Evolutionary conservation across 2,797 vertebrate genomes (phyloP), one percentile per base, ranked within the genome.

Genomic region (Malurus splendens): DNA sequence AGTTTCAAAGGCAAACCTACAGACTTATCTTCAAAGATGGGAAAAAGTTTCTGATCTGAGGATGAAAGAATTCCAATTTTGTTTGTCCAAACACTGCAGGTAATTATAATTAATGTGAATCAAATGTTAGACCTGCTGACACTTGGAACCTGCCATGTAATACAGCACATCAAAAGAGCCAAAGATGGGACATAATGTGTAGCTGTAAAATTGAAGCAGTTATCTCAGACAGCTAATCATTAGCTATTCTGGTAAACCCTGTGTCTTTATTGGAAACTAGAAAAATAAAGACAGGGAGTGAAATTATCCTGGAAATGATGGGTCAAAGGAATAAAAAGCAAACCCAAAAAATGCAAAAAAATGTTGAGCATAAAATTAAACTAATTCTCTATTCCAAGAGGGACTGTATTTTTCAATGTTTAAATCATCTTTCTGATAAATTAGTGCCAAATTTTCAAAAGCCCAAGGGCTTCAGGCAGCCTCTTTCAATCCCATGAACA

Each of bases 41-140:
- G 36, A 36, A 76, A 72, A 92, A 89, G 70, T 44, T 90, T 92
- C 89, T 92, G 76, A 90, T 89, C 62, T 76, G 60, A 89, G 71
- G 82, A 91, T 87, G 56, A 92, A 90, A 90, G 88, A 88, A 41
- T 57, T 83, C 70, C 3, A 7, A 55, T 64, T 90, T 87, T 94
- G 76, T 89, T 90, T 94, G 84, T 87, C 88, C 90, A 85, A 73
- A 79, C 65, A 60, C 55, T 75, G 54, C 71, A 87, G 66, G 60
- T 87, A 86, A 79, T 91, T 89, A 87, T 38, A 67, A 92, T 85
- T 77, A 89, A 72, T 10, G 20, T 24, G 66, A 89, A 83, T 73
- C 52, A 85, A 89, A 87, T 48, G 64, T 81, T 60, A 92, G 89
- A 73, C 66, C 45, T 60, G 82, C 44, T 87, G 74, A 90, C 52